Evolutionary conservation across 2,888 invertebrate genomes (phyloP).

Genomic region (Arctia plantaginis): DNA sequence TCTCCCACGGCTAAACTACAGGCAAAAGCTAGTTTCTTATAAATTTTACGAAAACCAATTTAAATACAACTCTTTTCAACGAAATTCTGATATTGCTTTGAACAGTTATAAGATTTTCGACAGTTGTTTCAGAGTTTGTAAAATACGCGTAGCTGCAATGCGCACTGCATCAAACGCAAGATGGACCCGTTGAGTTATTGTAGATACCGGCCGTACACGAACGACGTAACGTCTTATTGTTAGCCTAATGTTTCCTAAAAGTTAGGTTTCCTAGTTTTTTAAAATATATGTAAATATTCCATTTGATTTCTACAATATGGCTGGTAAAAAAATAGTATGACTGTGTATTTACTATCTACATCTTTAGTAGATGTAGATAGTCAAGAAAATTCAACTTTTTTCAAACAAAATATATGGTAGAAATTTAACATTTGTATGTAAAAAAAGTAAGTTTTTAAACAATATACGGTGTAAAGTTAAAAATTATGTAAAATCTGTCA

Average conservation of each 20-base stretch:
- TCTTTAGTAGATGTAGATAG: too few relatives aligned
- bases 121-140: constrained; percentile 39
- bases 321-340: too few relatives aligned
- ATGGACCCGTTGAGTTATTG: constrained; percentile 66
- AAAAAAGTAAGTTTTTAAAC: too few relatives aligned
- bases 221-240: constrained; percentile 31
- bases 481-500: too few relatives aligned
- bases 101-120: background rate
- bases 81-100: background rate
- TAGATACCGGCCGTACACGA: constrained; percentile 53
- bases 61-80: background rate
- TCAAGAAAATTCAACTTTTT: too few relatives aligned
- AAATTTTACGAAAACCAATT: background rate
- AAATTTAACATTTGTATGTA: too few relatives aligned
- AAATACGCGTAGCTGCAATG: constrained; percentile 60
- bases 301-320: background rate
- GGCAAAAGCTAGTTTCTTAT: too few relatives aligned
- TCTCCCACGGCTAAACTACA: too few relatives aligned
- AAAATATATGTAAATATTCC: background rate
- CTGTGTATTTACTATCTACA: too few relatives aligned
- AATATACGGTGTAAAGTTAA: too few relatives aligned
- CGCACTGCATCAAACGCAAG: constrained; percentile 67
- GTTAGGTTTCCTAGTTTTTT: background rate
- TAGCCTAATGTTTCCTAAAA: background rate
- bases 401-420: too few relatives aligned